Evolutionary conservation across 2,797 vertebrate species (phyloP).

Genomic region (Anguilla anguilla): DNA sequence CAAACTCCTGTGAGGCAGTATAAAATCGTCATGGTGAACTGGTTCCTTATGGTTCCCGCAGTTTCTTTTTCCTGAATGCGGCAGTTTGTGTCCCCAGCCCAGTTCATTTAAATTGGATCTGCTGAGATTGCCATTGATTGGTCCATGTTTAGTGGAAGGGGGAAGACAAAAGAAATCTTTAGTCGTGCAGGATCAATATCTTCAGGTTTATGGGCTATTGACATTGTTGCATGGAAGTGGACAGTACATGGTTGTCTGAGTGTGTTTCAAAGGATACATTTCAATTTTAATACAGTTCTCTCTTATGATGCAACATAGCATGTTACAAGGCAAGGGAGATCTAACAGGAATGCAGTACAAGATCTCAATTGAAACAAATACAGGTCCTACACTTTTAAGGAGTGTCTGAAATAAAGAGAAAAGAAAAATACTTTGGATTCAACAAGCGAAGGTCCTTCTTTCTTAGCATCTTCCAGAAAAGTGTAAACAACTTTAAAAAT

Average conservation of each 20-base stretch:
- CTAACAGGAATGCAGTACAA: conserved; percentile 10
- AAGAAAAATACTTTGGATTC: not conserved
- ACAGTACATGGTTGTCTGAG: not conserved
- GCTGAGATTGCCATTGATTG: conserved; percentile 37
- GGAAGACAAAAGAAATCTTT: conserved; percentile 31
- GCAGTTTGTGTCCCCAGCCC: conserved; percentile 29
- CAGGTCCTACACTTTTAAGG: not conserved
- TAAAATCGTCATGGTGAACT: not conserved
- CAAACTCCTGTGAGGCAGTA: not conserved
- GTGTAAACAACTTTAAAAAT: not conserved
- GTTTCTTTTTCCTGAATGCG: conserved; percentile 14
- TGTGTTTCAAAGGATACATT: not conserved
- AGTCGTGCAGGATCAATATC: conserved; percentile 35
- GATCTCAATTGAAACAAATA: not conserved
- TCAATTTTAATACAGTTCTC: not conserved
- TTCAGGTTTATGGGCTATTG: conserved; percentile 21
- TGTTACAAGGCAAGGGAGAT: not conserved
- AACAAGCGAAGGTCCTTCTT: not conserved
- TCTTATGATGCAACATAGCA: not conserved
- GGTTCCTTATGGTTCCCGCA: not conserved
- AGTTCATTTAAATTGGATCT: conserved; percentile 36
- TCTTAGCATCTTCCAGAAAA: not conserved
- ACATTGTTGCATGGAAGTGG: conserved; percentile 21
- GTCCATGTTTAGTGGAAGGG: conserved; percentile 21
- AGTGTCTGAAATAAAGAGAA: not conserved